Evolutionary conservation across 92 coral and sea anemone species (phyloP).

Genomic region (Parazoanthus swiftii): DNA sequence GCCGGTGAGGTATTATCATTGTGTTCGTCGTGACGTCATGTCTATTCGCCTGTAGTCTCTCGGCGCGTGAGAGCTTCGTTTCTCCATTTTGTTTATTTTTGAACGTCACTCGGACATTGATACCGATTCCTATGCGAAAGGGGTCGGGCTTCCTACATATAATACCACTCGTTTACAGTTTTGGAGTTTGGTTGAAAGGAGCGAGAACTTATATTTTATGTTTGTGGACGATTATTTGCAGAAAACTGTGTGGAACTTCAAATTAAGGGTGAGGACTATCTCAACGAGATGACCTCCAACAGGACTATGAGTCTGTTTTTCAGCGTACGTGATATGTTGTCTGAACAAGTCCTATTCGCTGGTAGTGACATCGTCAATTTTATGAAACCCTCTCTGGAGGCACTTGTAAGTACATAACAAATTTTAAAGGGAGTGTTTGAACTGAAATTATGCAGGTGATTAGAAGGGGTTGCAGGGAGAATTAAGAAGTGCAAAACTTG

Average conservation of each 20-base stretch:
- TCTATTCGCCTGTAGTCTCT: too few relatives aligned
- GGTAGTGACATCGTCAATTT: background rate
- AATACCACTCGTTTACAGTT: background rate
- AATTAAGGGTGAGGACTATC: slow-evolving; percentile 53
- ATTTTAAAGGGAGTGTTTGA: too few relatives aligned
- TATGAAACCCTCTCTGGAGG: background rate
- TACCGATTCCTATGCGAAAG: too few relatives aligned
- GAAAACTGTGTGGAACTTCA: slow-evolving; percentile 46
- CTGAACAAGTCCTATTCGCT: background rate
- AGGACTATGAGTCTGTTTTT: slow-evolving; percentile 51
- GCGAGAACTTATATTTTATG: background rate
- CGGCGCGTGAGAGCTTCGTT: too few relatives aligned
- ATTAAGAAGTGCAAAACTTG: too few relatives aligned
- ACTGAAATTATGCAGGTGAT: too few relatives aligned
- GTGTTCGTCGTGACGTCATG: too few relatives aligned
- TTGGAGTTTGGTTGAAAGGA: background rate
- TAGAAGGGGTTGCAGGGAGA: too few relatives aligned
- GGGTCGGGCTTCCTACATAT: too few relatives aligned
- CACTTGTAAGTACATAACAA: background rate
- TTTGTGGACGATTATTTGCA: background rate
- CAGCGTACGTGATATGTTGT: slow-evolving; percentile 11
- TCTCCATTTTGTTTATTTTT: too few relatives aligned
- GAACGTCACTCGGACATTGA: too few relatives aligned
- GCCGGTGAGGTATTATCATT: too few relatives aligned
- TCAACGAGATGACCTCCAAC: slow-evolving; percentile 52